A percentile compares a stretch with the other conserved stretches of the same genome.
Evolutionary conservation across 2,113 vertebrate genomes (phyloP).

Genomic region (Spea bombifrons): DNA sequence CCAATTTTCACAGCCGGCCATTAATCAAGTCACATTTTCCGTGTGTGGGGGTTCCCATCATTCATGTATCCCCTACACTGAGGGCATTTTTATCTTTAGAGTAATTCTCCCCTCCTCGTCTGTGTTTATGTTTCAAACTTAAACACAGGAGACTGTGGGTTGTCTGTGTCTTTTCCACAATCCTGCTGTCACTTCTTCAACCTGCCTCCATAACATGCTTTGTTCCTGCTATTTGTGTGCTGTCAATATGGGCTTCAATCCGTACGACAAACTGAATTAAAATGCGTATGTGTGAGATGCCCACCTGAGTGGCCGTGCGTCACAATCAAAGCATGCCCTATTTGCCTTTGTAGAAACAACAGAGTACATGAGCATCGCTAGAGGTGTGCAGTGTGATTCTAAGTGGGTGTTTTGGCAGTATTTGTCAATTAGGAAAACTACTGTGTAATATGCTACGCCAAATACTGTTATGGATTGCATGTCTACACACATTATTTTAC

Average conservation of each 20-base stretch:
- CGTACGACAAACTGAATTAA: conserved; percentile 9
- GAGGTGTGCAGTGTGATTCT: neutral
- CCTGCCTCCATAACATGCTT: neutral
- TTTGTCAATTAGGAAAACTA: neutral
- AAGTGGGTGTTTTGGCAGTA: neutral
- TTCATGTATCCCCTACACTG: too few species aligned
- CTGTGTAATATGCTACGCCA: too few species aligned
- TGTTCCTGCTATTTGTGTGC: neutral
- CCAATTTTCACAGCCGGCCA: too few species aligned
- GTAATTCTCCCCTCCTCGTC: neutral
- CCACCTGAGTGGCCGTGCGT: conserved; percentile 19
- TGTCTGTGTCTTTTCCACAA: neutral
- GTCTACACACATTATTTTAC: too few species aligned
- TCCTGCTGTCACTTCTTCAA: neutral
- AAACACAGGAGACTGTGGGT: neutral
- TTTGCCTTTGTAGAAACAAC: neutral
- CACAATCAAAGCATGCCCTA: neutral
- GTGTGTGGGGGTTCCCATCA: too few species aligned
- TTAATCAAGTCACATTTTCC: too few species aligned
- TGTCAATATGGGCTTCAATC: conserved; percentile 6
- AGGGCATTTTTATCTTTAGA: too few species aligned
- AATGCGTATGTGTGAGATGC: neutral
- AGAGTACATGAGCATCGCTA: conserved; percentile 5
- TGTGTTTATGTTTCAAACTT: neutral
- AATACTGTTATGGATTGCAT: too few species aligned